These are phyloP conservation scores for Mormyrus lacerda DNA, from an alignment of 2,113 vertebrate genomes.

Conservation along the genomic window DNA sequence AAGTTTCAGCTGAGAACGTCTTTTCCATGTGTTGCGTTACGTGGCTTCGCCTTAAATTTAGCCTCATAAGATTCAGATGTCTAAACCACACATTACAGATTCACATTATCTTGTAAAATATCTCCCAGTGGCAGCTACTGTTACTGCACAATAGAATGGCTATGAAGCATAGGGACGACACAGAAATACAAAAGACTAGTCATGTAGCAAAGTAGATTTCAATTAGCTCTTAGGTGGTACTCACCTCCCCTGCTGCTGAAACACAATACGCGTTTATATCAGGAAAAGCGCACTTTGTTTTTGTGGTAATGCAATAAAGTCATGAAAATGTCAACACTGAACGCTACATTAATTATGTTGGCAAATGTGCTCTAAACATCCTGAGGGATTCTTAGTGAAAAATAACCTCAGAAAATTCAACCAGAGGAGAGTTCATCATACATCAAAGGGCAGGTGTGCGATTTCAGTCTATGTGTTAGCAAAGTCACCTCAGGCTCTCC, in stretches of 20 bases:
- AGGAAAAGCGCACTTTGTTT: neutral
- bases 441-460: conserved; percentile 26
- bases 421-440: neutral
- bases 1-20: neutral
- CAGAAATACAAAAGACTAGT: too few species aligned
- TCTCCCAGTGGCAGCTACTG: neutral
- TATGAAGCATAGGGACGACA: neutral
- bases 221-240: neutral
- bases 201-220: neutral
- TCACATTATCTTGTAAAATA: neutral
- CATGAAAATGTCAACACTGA: conserved; percentile 2
- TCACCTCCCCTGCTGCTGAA: neutral
- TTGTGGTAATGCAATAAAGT: neutral
- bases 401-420: neutral
- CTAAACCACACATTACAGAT: neutral
- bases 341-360: neutral
- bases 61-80: neutral
- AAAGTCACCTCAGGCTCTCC: neutral
- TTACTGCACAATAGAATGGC: neutral
- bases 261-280: neutral
- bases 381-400: neutral
- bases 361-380: neutral
- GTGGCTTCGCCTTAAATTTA: neutral
- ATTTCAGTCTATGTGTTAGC: conserved; percentile 20
- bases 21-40: neutral